Percentiles rank a stretch among this genome's conserved stretches.
Evolutionary conservation across 2,888 invertebrate genomes (phyloP).

Genomic region (Argyra leucocephala): DNA sequence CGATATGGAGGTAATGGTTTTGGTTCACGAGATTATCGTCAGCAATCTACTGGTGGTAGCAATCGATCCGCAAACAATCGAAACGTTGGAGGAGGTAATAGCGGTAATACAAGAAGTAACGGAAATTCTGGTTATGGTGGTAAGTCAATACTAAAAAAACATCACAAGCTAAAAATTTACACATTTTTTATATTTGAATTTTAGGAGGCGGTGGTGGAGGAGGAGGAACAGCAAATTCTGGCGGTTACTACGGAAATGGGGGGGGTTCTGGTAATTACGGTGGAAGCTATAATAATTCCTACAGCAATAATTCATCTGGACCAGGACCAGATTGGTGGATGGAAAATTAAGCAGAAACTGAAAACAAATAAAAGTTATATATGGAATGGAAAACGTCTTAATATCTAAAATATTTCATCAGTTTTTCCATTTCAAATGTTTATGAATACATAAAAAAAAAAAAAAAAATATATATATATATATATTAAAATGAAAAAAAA

Average conservation of each 20-base stretch:
- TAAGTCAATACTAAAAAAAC: neutral
- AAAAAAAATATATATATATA: no score
- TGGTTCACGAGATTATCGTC: constrained; percentile 62
- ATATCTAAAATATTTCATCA: neutral
- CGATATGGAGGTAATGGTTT: constrained; percentile 46
- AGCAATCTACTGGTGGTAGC: constrained; percentile 47
- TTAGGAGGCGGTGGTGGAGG: constrained; percentile 26
- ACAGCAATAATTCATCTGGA: constrained; percentile 39
- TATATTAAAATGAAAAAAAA: neutral
- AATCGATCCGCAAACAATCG: constrained; percentile 37
- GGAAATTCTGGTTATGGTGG: constrained; percentile 32
- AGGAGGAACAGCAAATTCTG: no score
- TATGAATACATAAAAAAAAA: neutral
- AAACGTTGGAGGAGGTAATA: constrained; percentile 38
- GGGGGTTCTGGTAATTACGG: constrained; percentile 43
- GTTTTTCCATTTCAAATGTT: neutral
- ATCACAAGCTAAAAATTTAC: neutral
- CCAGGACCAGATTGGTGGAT: constrained; percentile 48
- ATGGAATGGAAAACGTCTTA: neutral
- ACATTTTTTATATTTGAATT: constrained; percentile 22
- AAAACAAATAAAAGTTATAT: neutral
- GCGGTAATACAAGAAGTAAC: constrained; percentile 45
- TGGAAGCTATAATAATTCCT: constrained; percentile 46
- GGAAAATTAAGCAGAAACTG: constrained; percentile 34
- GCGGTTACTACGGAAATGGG: constrained; percentile 36